Percentiles rank a stretch among this genome's conserved stretches.
Conservation (phyloP, 2,797 vertebrate genomes). For the Crenichthys baileyi region DNA sequence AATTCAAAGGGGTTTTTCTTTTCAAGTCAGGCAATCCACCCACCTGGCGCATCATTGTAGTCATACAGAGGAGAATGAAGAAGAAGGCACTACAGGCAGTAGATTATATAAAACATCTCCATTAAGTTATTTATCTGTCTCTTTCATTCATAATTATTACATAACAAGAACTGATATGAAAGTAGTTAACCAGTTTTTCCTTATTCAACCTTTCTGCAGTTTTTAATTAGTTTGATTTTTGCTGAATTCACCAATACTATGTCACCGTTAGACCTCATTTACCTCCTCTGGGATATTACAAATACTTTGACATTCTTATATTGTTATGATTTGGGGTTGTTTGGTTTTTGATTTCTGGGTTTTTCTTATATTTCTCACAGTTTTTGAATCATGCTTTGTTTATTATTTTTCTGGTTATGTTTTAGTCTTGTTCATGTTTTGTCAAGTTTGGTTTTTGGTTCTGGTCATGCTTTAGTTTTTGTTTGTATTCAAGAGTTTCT, state of each 20-base stretch:
- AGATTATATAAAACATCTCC: slow-evolving; percentile 13
- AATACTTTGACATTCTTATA: background rate
- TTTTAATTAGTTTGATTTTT: background rate
- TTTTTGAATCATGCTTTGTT: no score
- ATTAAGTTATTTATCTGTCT: background rate
- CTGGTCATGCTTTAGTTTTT: no score
- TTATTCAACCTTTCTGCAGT: background rate
- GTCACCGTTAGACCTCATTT: background rate
- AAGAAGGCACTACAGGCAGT: background rate
- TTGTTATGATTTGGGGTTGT: no score
- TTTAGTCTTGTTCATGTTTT: no score
- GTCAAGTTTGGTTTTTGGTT: no score
- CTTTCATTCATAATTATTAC: background rate
- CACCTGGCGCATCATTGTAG: slow-evolving; percentile 19
- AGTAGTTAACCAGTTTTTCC: background rate
- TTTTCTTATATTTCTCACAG: no score
- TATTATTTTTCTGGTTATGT: no score
- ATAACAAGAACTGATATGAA: background rate
- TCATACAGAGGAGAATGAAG: background rate
- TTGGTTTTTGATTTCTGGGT: no score
- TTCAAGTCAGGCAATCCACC: slow-evolving; percentile 7
- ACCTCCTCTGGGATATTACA: background rate
- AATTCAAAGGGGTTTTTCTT: slow-evolving; percentile 1
- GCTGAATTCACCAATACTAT: background rate
- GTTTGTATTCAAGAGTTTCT: no score